Base-by-base conservation (phyloP, 2,113 vertebrate species). In the Nesogale talazaci region DNA sequence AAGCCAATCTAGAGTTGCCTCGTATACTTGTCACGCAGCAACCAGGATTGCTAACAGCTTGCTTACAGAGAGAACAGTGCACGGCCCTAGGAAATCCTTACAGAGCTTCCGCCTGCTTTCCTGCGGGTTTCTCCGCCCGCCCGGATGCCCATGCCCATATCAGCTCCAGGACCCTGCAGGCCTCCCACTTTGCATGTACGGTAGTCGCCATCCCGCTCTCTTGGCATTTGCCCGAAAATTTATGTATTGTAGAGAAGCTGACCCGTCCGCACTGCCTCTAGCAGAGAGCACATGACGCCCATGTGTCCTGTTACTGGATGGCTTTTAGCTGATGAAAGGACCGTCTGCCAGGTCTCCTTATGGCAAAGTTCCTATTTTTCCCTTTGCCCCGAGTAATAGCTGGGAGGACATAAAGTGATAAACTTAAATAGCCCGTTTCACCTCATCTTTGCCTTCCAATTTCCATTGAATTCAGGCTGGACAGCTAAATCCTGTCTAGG, bases 321-420 rank as follows among this genome's bases (percentile, higher is more conserved):
- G 87, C 56, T 34, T 75, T 76, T 22, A 7, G 38, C 86, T 90
- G 59, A 23, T 65, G n/a, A 65, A 57, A 10, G 7, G 40, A 34
- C 6, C 83, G 22, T 77, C 86, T 88, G 59, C 46, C 83, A 27
- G 16, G 4, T 29, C 72, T 38, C n/a, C 29, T 31, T 67, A 78
- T 52, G 57, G 4, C 74, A n/a, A 72, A 52, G 25, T 65, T 56
- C 56, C 31, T 63, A 0, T 31, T 92, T 91, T 86, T 56, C 16
- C 5, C 16, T 63, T 52, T 92, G 25, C 70, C 63, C 63, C 89
- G 86, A 86, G 83, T 80, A 91, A 34, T 76, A 59, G 63, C 59
- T 52, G 69, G n/a, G 14, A 42, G 42, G 7, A 86, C 61, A 40
- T 65, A 38, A 16, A 78, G 86, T n/a, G 77, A 61, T 38, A 6